Evolutionary conservation across 2,113 vertebrate species (phyloP), one percentile per base, ranked within the genome.

Genomic region (Nesogale talazaci): DNA sequence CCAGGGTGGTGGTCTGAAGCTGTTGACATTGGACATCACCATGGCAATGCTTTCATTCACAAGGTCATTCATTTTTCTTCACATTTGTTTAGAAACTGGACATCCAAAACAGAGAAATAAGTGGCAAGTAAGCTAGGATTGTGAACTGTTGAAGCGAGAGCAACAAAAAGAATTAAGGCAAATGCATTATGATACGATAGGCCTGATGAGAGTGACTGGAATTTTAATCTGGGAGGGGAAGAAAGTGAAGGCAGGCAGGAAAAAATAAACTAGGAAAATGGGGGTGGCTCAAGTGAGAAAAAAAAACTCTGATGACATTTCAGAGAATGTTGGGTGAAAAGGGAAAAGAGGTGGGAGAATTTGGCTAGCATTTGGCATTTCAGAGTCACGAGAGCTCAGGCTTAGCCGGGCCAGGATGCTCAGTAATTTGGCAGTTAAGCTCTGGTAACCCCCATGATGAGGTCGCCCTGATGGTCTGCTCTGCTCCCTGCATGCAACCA

Each of bases 1-100:
- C 67, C 42, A 83, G 56, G 63, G 74, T 94, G 89, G 89, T 59
- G 40, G 63, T 82, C 61, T 56, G 70, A 89, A 92, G 79, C 78
- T 79, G 67, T 46, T 96, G 74, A 94, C 94, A 85, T 88, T 84
- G 89, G 67, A 92, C 94, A 94, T 88, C 87, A 94, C 86, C 61
- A 56, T 82, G 90, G 94, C 92, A 95, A 92, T 92, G 81, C 63
- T 89, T 94, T 89, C 78, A 74, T 94, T 89, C 85, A 79, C 67
- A 93, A 94, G 63, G 67, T 91, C 23, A 75, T 79, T 93, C 74
- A 4, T 3, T 87, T 38, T 83, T 85, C 69, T 94, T 31, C 67
- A 86, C 46, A 80, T 72, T 56, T 92, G 56, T 67, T 89, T 82
- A 40, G 78, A 91, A 91, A 56, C 59, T 75, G 89, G 14, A 36